phyloP scores from a whole-genome alignment of 2,113 vertebrate species.

The Isurus oxyrinchus region DNA sequence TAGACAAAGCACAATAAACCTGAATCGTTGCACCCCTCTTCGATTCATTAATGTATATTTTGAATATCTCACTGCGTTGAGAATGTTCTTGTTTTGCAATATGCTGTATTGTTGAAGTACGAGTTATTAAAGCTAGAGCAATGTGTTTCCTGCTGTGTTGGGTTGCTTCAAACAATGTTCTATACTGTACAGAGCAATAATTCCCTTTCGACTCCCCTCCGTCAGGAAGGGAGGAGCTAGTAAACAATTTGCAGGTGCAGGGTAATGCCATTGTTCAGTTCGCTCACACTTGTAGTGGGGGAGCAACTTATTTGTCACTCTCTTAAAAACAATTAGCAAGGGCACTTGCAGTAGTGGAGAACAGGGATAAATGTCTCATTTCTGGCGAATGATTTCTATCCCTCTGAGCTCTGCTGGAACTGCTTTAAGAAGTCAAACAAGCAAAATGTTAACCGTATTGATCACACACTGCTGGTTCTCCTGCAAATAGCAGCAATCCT shows the following conservation, averaged over 20 bases:
- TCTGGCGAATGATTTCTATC: not conserved
- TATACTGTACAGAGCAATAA: not conserved
- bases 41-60: not conserved
- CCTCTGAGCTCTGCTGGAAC: not conserved
- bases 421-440: not conserved
- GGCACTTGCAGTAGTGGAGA: not conserved
- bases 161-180: constrained; percentile 27
- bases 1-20: not conserved
- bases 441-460: not conserved
- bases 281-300: not conserved
- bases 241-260: constrained; percentile 17
- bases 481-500: not conserved
- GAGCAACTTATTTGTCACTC: not conserved
- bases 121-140: not conserved
- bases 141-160: constrained; percentile 27
- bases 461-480: not conserved
- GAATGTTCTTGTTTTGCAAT: not conserved
- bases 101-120: not conserved
- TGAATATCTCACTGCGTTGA: not conserved
- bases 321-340: not conserved
- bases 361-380: not conserved
- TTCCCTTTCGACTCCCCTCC: not conserved
- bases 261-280: not conserved
- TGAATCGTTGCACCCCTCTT: not conserved
- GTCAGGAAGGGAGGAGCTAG: constrained; percentile 29